Evolutionary conservation across 2,797 vertebrate species (phyloP).

Genomic region (Tiaroga cobitis): DNA sequence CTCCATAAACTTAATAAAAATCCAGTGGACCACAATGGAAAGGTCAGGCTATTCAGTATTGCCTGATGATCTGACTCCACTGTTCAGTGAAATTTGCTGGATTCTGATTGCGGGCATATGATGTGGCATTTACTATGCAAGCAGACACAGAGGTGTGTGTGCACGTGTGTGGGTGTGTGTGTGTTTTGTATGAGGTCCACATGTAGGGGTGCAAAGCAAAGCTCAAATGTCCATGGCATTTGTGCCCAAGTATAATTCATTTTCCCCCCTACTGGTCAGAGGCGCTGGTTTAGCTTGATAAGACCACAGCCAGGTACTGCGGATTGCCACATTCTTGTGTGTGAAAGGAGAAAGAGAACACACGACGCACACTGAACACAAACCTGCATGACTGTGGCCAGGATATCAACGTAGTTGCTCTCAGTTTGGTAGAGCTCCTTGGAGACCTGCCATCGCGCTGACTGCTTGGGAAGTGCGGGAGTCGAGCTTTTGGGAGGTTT

Average conservation of each 20-base stretch:
- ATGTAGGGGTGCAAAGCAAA: constrained; percentile 44
- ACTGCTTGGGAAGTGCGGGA: constrained; percentile 86
- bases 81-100: constrained; percentile 34
- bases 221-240: constrained; percentile 47
- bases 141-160: background rate
- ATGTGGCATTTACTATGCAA: constrained; percentile 35
- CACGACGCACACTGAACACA: constrained; percentile 29
- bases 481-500: constrained; percentile 88
- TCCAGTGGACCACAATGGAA: constrained; percentile 31
- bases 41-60: constrained; percentile 31
- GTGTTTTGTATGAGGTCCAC: constrained; percentile 19
- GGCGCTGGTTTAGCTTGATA: constrained; percentile 67
- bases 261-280: constrained; percentile 69
- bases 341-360: background rate
- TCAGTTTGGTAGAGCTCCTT: constrained; percentile 99
- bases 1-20: constrained; percentile 36
- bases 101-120: constrained; percentile 19
- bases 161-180: background rate
- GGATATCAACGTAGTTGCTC: constrained; percentile 97
- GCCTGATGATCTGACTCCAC: constrained; percentile 37
- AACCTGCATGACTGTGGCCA: constrained; percentile 93
- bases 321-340: constrained; percentile 24
- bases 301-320: constrained; percentile 57
- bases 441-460: constrained; percentile 97
- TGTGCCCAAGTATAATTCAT: constrained; percentile 67